These are phyloP conservation scores for Melinaea marsaeus DNA, from an alignment of 2,888 invertebrate species.

Conservation along the genomic window DNA sequence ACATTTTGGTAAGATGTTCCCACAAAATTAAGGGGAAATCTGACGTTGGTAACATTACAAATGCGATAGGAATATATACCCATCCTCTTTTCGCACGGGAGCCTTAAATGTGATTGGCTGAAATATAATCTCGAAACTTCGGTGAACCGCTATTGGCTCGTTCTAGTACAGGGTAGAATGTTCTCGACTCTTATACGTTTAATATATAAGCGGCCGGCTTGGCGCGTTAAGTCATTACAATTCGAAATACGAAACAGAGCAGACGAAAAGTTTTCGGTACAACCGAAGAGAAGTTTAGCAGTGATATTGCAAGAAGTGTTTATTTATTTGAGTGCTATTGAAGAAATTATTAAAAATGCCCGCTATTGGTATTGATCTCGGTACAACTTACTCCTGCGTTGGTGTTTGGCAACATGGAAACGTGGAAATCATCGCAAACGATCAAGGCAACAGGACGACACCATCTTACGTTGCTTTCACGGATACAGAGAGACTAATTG, in stretches of 20 bases:
- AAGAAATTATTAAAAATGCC: conserved; percentile 39
- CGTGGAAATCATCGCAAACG: conserved; percentile 82
- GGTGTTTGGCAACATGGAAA: conserved; percentile 72
- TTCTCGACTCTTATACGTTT: not conserved
- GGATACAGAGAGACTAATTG: conserved; percentile 82
- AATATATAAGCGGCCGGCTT: not conserved
- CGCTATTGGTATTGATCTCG: conserved; percentile 58
- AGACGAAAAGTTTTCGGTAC: not conserved
- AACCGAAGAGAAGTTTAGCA: conserved; percentile 2
- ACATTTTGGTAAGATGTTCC: too few species aligned
- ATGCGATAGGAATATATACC: not conserved
- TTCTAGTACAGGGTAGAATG: not conserved
- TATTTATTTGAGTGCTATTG: not conserved
- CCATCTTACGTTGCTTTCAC: conserved; percentile 87
- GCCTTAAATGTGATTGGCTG: not conserved
- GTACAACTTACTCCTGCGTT: conserved; percentile 59
- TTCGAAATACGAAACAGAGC: conserved; percentile 1
- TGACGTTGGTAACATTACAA: not conserved
- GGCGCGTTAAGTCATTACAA: conserved; percentile 2
- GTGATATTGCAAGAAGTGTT: not conserved
- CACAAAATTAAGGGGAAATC: not conserved
- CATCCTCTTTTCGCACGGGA: not conserved
- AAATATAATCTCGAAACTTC: conserved; percentile 1
- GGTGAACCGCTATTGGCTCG: not conserved
- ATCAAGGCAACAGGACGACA: conserved; percentile 83